Evolutionary conservation across 2,113 vertebrate species (phyloP).

Genomic region (Thunnus thynnus): DNA sequence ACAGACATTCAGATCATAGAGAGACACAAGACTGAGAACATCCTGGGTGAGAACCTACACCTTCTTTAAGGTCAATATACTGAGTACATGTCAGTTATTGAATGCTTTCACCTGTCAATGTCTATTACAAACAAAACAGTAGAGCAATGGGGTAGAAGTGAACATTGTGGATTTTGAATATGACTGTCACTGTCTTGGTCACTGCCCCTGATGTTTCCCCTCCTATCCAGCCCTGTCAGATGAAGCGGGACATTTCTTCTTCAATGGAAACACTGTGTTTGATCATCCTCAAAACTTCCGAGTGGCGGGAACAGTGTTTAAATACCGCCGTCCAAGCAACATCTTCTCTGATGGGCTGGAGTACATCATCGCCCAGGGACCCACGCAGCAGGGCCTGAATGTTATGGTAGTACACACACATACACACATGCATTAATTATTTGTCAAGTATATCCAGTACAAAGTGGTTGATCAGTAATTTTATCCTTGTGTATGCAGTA

Average conservation of each 20-base stretch:
- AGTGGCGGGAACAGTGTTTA: slow-evolving; percentile 91
- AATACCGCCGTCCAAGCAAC: slow-evolving; percentile 89
- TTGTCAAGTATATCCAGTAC: not conserved
- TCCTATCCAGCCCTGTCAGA: slow-evolving; percentile 88
- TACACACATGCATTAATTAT: not conserved
- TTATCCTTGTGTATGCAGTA: slow-evolving; percentile 81
- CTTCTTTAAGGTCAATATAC: slow-evolving; percentile 64
- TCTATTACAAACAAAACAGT: too few relatives aligned
- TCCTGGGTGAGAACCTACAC: slow-evolving; percentile 85
- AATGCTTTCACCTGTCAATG: too few relatives aligned
- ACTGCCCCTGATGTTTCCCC: not conserved
- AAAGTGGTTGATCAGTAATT: not conserved
- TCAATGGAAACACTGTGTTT: slow-evolving; percentile 91
- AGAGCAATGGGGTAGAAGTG: too few relatives aligned
- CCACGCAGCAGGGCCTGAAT: slow-evolving; percentile 91
- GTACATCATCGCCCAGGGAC: slow-evolving; percentile 92
- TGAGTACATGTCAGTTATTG: slow-evolving; percentile 48
- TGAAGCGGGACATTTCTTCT: slow-evolving; percentile 90
- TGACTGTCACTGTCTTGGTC: not conserved
- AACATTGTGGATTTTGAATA: not conserved
- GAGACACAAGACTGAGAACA: slow-evolving; percentile 91
- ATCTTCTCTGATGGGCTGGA: slow-evolving; percentile 89
- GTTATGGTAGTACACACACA: slow-evolving; percentile 63
- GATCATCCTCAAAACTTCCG: slow-evolving; percentile 93
- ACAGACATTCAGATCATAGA: slow-evolving; percentile 93